Conservation (phyloP, 2,113 vertebrate species). For the Callionymus lyra region DNA sequence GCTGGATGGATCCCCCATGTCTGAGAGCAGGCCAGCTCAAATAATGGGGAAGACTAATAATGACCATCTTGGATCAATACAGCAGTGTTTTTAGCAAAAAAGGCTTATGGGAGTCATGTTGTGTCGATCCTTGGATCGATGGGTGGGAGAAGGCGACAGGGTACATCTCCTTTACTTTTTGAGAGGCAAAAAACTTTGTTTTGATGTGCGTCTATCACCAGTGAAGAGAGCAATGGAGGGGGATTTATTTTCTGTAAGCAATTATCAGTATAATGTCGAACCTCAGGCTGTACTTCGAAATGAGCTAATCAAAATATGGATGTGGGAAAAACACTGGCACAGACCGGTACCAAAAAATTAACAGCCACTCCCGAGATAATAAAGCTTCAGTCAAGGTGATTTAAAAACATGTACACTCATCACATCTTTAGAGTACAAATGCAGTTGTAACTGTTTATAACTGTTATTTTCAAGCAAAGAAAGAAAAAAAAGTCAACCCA, state of each 20-base stretch:
- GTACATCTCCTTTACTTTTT: conserved; percentile 3
- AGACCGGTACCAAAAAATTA: neutral
- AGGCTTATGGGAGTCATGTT: conserved; percentile 19
- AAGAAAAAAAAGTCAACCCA: too few species aligned
- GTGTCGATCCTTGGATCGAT: conserved; percentile 33
- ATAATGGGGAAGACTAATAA: conserved; percentile 44
- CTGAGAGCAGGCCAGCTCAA: conserved; percentile 10
- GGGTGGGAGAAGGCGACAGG: conserved; percentile 15
- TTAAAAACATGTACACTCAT: too few species aligned
- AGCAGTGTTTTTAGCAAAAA: conserved; percentile 12
- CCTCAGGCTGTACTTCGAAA: conserved; percentile 17
- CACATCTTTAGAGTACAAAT: too few species aligned
- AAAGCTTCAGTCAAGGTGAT: too few species aligned
- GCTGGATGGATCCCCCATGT: conserved; percentile 15
- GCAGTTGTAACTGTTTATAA: too few species aligned
- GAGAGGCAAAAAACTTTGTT: conserved; percentile 8
- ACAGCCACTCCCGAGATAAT: too few species aligned
- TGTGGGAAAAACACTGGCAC: conserved; percentile 5
- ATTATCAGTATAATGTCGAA: conserved; percentile 27
- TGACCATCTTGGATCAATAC: conserved; percentile 42
- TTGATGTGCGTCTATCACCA: conserved; percentile 10
- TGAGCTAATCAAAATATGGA: conserved; percentile 2
- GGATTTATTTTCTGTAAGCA: conserved; percentile 33
- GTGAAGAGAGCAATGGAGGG: neutral
- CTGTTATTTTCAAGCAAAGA: too few species aligned